Evolutionary conservation across 2,888 invertebrate genomes (phyloP), one percentile per base, ranked within the genome.

Genomic region (Cordilura impudica): DNA sequence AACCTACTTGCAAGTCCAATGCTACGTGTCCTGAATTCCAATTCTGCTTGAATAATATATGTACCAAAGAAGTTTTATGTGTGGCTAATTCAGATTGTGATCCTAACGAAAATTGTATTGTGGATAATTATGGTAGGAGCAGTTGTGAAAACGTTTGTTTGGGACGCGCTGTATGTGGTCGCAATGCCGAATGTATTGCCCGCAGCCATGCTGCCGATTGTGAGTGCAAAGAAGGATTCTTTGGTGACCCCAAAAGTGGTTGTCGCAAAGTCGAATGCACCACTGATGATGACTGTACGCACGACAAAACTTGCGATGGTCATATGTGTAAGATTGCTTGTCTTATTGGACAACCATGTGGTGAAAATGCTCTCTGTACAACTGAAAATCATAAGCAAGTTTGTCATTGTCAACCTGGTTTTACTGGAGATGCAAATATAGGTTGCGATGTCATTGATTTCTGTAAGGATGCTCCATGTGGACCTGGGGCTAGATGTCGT

Each of bases 311-410:
- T 54, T 97, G 97, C 84, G 94, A 96, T 81, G 92, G 93, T 78
- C 93, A 94, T 86, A 94, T 94, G 91, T 97, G 97, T 87, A 95
- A 96, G 91, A 95, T 96, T 78, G 95, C 96, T 14, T 97, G 97
- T 86, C 91, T 96, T 18, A 93, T 94, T 3, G 91, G 93, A n/a
- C 95, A 96, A 88, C 94, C 94, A 14, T 97, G 97, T 85, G 96
- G 96, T 0, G 93, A 93, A 65, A 96, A 97, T 88, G 94, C 97
- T 0, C 91, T 97, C 45, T 97, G 97, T 86, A 94, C 96, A 0
- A 94, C 96, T 1, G 95, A 96, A 88, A 93, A 93, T 84, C 97
- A 97, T 85, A 92, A 92, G 80, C 95, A 95, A 87, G 92, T 93
- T 0, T 95, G 95, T 86, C 94, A 95, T 84, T 97, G 97, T 87